Conservation (phyloP, 2,113 vertebrate species). For the Centropus unirufus region DNA sequence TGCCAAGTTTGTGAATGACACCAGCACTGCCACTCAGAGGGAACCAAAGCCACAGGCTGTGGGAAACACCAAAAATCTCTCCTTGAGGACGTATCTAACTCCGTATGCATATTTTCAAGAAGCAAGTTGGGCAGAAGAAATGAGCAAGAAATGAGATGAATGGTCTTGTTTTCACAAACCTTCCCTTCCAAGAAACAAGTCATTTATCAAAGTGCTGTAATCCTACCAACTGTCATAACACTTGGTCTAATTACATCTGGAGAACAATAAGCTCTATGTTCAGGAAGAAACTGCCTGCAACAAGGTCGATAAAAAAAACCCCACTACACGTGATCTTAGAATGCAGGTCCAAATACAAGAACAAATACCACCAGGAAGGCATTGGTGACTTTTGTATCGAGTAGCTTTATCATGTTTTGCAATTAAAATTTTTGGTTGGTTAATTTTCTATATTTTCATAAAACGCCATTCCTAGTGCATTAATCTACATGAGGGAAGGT, state of each 20-base stretch:
- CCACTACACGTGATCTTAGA: slow-evolving; percentile 1
- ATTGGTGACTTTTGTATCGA: not conserved
- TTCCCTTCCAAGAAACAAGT: slow-evolving; percentile 67
- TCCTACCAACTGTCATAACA: slow-evolving; percentile 74
- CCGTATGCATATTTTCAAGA: not conserved
- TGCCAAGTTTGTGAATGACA: not conserved
- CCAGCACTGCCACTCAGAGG: not conserved
- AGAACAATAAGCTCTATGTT: slow-evolving; percentile 70
- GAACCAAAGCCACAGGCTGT: not conserved
- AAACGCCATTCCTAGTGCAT: not conserved
- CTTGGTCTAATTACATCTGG: slow-evolving; percentile 72
- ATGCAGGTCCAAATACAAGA: slow-evolving; percentile 21
- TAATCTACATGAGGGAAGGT: not conserved
- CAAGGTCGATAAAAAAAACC: not conserved
- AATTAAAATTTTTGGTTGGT: not conserved
- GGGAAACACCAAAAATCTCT: not conserved
- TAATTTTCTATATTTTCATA: not conserved
- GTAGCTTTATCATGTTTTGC: not conserved
- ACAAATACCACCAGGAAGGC: not conserved
- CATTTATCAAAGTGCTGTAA: slow-evolving; percentile 73
- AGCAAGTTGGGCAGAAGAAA: slow-evolving; percentile 2
- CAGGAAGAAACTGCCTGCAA: slow-evolving; percentile 45
- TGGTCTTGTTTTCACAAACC: slow-evolving; percentile 64
- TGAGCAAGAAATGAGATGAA: not conserved
- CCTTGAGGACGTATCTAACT: not conserved